Evolutionary conservation across 1,140 invertebrate species (phyloP).

Genomic region (Drosophila athabasca): DNA sequence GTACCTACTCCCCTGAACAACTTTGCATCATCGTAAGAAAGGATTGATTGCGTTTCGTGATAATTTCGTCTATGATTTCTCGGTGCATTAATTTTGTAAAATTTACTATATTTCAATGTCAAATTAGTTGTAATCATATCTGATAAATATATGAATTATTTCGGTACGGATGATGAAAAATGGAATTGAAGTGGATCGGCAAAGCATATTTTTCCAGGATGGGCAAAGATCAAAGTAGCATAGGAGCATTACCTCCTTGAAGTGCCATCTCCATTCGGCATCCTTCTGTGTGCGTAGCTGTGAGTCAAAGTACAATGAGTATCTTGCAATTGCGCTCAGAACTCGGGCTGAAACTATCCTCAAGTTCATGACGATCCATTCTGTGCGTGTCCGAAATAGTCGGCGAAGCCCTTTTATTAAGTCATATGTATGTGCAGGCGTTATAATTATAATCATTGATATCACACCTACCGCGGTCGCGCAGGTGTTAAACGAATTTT

Average conservation of each 20-base stretch:
- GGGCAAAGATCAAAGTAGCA: neutral
- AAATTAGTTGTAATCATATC: constrained; percentile 75
- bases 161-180: constrained; percentile 7
- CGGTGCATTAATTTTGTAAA: neutral
- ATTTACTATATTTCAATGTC: constrained; percentile 74
- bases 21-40: constrained; percentile 48
- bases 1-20: constrained; percentile 15
- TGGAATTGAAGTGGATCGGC: constrained; percentile 17
- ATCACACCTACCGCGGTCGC: constrained; percentile 50
- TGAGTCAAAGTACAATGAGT: too few relatives aligned
- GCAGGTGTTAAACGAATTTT: constrained; percentile 75
- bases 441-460: constrained; percentile 73
- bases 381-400: constrained; percentile 11
- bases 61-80: constrained; percentile 42
- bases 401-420: constrained; percentile 63
- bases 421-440: constrained; percentile 32
- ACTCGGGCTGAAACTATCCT: too few relatives aligned
- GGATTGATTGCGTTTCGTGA: constrained; percentile 75
- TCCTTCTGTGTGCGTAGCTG: too few relatives aligned
- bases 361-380: constrained; percentile 52
- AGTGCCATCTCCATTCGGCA: too few relatives aligned
- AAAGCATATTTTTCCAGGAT: constrained; percentile 10
- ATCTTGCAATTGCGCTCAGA: too few relatives aligned
- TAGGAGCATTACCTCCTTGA: neutral
- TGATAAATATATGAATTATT: constrained; percentile 74